A percentile compares a stretch with the other conserved stretches of the same genome.
These are phyloP conservation scores for Anthophora plumipes DNA, from an alignment of 2,888 invertebrate genomes.

Conservation along the genomic window DNA sequence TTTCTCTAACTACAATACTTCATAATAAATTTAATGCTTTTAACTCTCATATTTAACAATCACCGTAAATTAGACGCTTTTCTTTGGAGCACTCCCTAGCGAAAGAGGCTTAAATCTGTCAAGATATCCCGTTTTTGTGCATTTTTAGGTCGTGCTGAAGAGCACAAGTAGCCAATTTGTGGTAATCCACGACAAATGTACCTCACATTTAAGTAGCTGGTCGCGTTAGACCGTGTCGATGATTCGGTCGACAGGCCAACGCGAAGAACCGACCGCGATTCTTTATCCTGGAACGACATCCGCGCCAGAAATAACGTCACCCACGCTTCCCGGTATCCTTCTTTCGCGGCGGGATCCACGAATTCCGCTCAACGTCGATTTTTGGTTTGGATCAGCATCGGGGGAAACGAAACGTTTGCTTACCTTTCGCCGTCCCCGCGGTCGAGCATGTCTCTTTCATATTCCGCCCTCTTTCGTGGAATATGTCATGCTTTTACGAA, in stretches of 20 bases:
- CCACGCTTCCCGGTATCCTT: slow-evolving; percentile 60
- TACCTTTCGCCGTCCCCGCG: slow-evolving; percentile 65
- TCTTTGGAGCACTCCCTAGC: no score
- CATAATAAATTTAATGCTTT: no score
- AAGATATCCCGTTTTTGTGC: not conserved
- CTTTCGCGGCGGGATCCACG: slow-evolving; percentile 59
- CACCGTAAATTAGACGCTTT: no score
- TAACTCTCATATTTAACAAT: no score
- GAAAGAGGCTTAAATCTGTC: no score
- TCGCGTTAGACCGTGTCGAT: slow-evolving; percentile 45
- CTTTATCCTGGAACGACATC: slow-evolving; percentile 51
- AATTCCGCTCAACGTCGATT: slow-evolving; percentile 57
- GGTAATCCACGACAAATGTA: slow-evolving; percentile 67
- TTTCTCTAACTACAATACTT: no score
- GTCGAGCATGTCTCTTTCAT: slow-evolving; percentile 66
- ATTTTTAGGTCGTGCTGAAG: not conserved
- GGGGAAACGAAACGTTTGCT: slow-evolving; percentile 69
- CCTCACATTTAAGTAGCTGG: slow-evolving; percentile 61
- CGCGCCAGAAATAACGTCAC: slow-evolving; percentile 67
- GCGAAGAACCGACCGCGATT: slow-evolving; percentile 29
- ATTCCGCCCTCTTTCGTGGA: slow-evolving; percentile 72
- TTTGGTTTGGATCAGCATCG: slow-evolving; percentile 61
- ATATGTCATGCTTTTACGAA: slow-evolving; percentile 71
- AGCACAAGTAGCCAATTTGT: slow-evolving; percentile 66
- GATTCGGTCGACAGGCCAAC: slow-evolving; percentile 33